Percentiles rank a stretch among this genome's conserved stretches.
These are phyloP conservation scores for Megaceryle torquata DNA, from an alignment of 2,113 vertebrate species.

Conservation along the genomic window DNA sequence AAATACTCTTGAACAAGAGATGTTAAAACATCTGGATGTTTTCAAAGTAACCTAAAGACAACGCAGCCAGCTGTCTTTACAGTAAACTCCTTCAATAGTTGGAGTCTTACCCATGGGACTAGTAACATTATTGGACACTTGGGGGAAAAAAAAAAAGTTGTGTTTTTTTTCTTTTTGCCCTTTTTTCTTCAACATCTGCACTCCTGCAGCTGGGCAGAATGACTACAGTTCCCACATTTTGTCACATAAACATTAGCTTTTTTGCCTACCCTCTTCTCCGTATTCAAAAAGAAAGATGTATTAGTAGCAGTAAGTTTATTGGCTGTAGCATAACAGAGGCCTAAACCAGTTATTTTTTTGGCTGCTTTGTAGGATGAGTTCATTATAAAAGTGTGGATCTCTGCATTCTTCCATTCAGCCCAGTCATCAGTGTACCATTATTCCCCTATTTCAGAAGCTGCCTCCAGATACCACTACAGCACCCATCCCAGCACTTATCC, in stretches of 20 bases:
- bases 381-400: neutral
- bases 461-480: neutral
- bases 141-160: neutral
- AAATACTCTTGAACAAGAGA: neutral
- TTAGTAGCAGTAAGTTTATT: neutral
- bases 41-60: neutral
- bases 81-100: neutral
- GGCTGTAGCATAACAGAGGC: accelerated
- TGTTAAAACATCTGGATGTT: neutral
- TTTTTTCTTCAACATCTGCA: neutral
- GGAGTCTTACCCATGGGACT: neutral
- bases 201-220: neutral
- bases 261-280: neutral
- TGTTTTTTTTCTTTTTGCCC: neutral
- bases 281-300: neutral
- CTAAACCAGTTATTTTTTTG: neutral
- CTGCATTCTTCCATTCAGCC: neutral
- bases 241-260: neutral
- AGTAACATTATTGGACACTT: neutral
- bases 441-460: neutral
- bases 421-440: neutral
- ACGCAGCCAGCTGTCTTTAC: neutral
- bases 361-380: neutral
- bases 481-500: neutral
- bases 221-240: neutral